These are phyloP conservation scores for Callaeas wilsoni DNA, from an alignment of 2,113 vertebrate genomes.

Conservation along the genomic window DNA sequence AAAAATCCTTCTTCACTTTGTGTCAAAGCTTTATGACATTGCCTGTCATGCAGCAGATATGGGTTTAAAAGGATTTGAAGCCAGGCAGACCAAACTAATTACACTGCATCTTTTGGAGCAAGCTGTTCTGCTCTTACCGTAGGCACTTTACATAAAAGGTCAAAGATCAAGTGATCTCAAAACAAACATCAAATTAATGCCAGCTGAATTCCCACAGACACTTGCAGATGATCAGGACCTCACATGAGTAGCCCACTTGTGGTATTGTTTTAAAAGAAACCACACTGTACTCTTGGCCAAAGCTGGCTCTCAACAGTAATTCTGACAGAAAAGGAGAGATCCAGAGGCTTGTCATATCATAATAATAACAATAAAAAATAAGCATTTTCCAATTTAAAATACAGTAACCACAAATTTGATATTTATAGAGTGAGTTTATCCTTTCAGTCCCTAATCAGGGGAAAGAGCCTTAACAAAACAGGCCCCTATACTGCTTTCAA, in stretches of 20 bases:
- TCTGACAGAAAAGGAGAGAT: neutral
- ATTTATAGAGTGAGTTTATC: neutral
- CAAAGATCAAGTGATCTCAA: neutral
- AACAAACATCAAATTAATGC: neutral
- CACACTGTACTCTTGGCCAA: neutral
- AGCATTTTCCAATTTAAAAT: neutral
- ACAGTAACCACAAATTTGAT: neutral
- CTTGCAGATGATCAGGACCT: neutral
- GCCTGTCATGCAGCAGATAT: neutral
- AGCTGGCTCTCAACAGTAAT: neutral
- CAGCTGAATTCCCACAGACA: neutral
- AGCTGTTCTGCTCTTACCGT: neutral
- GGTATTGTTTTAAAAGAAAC: neutral
- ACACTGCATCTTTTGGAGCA: neutral
- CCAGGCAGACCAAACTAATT: neutral
- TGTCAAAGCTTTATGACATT: neutral
- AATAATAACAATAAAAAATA: neutral
- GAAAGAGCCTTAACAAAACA: neutral
- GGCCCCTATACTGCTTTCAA: neutral
- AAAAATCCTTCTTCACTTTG: neutral
- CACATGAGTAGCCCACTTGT: neutral
- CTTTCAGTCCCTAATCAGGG: neutral
- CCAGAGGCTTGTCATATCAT: neutral
- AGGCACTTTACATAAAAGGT: neutral
- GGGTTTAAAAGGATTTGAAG: neutral